Evolutionary conservation across 2,113 vertebrate genomes (phyloP).

Genomic region (Gallinago jamesoni): DNA sequence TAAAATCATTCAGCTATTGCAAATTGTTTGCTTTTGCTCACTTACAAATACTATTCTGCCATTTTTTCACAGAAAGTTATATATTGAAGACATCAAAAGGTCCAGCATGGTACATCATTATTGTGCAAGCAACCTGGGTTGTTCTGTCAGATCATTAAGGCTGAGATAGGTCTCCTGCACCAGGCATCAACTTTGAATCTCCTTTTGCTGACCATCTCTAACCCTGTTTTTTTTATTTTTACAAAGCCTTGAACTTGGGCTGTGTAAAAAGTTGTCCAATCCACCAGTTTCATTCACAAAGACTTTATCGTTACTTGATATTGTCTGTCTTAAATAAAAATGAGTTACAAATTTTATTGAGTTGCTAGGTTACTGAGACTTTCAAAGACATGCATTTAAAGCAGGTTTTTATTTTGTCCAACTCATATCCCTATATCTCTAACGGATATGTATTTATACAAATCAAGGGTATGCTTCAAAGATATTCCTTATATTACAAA

Average conservation of each 20-base stretch:
- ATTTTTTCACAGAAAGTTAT: not conserved
- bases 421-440: not conserved
- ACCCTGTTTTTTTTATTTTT: not conserved
- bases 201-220: not conserved
- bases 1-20: not conserved
- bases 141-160: not conserved
- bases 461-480: not conserved
- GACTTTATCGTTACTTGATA: not conserved
- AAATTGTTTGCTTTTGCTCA: not conserved
- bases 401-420: not conserved
- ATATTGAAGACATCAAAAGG: not conserved
- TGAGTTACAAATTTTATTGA: not conserved
- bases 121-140: not conserved
- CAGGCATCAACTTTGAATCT: not conserved
- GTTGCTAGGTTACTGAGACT: not conserved
- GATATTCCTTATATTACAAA: not conserved
- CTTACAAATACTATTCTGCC: not conserved
- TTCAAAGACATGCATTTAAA: not conserved
- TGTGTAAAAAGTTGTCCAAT: not conserved
- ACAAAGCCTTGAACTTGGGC: not conserved
- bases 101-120: not conserved
- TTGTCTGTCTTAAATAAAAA: not conserved
- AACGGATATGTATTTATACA: not conserved
- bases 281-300: not conserved
- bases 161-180: not conserved